Evolutionary conservation across 2,113 vertebrate genomes (phyloP).

Genomic region (Gallinago paraguaiae): DNA sequence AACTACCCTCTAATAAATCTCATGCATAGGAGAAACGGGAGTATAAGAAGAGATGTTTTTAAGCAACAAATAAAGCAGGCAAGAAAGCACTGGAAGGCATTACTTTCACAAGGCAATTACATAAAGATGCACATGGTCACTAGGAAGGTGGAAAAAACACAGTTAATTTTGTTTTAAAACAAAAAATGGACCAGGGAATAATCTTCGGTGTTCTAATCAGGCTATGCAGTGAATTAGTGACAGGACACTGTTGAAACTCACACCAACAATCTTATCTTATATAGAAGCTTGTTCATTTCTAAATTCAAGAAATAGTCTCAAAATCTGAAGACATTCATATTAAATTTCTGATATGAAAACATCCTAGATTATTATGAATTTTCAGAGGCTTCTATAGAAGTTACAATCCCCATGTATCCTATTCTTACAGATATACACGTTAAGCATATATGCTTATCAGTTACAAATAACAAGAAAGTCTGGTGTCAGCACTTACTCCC

Average conservation of each 20-base stretch:
- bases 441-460: not conserved
- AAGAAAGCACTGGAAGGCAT: not conserved
- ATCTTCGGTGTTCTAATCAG: not conserved
- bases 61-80: not conserved
- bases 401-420: not conserved
- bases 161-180: not conserved
- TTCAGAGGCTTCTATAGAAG: not conserved
- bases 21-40: not conserved
- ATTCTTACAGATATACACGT: not conserved
- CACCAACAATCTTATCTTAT: not conserved
- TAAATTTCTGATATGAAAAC: not conserved
- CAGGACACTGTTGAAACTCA: not conserved
- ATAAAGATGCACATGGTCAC: not conserved
- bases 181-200: not conserved
- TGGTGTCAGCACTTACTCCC: slow-evolving; percentile 68
- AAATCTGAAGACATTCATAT: not conserved
- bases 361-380: not conserved
- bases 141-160: not conserved
- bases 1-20: not conserved
- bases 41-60: not conserved
- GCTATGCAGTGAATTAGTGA: not conserved
- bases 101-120: not conserved
- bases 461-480: not conserved
- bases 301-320: not conserved
- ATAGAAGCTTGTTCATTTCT: not conserved